Evolutionary conservation across 1,140 invertebrate species (phyloP).

Genomic region (Drosophila saltans): DNA sequence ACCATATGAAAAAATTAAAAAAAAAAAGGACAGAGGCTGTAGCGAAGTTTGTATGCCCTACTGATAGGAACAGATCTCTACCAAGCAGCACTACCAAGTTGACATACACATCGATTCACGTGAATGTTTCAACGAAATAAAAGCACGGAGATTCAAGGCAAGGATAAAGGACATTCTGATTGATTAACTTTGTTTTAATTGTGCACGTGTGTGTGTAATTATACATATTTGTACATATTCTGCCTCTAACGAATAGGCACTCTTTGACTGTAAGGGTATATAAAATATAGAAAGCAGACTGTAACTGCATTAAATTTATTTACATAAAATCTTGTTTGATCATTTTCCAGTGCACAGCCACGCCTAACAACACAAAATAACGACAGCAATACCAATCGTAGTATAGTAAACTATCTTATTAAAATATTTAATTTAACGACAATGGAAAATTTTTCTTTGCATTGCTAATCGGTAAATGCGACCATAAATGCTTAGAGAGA

Average conservation of each 20-base stretch:
- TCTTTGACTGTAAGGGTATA: background rate
- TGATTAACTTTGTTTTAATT: no score
- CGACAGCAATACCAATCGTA: background rate
- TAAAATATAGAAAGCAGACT: conserved; percentile 42
- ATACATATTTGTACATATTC: no score
- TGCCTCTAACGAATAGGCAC: no score
- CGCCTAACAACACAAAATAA: conserved; percentile 20
- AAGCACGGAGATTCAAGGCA: no score
- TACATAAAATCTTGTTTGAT: conserved; percentile 61
- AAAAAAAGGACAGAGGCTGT: background rate
- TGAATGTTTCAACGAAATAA: no score
- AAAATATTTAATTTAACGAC: conserved; percentile 23
- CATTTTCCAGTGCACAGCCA: conserved; percentile 19
- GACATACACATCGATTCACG: no score
- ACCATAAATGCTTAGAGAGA: background rate
- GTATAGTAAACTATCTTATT: conserved; percentile 17
- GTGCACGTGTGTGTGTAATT: no score
- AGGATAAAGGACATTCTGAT: no score
- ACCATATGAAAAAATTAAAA: background rate
- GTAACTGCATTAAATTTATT: conserved; percentile 59
- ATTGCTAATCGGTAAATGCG: background rate
- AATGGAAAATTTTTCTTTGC: conserved; percentile 23
- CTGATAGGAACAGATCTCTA: no score
- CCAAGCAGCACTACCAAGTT: no score
- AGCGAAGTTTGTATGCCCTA: background rate